Evolutionary conservation across 2,888 invertebrate genomes (phyloP).

Genomic region (Trissoscelio sp.): DNA sequence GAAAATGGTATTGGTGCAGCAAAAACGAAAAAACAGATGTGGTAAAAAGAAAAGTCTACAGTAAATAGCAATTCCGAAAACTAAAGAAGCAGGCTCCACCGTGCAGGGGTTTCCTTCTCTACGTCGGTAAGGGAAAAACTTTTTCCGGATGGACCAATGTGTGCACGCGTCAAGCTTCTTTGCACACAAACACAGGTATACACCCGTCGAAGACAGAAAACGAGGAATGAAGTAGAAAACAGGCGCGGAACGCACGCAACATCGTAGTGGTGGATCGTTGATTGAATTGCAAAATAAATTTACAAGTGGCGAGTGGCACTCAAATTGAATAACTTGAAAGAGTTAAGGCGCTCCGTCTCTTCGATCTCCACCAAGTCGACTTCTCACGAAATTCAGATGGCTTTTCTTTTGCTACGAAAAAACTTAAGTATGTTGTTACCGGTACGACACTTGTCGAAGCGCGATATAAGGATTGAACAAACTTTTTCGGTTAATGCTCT

Average conservation of each 20-base stretch:
- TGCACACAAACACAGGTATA: not conserved
- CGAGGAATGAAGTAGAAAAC: slow-evolving; percentile 41
- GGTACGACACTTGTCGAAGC: slow-evolving; percentile 47
- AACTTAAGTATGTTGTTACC: slow-evolving; percentile 54
- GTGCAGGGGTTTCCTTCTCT: slow-evolving; percentile 64
- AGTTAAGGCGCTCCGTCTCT: slow-evolving; percentile 72
- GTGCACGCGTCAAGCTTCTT: slow-evolving; percentile 34
- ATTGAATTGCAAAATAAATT: slow-evolving; percentile 77
- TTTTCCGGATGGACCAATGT: slow-evolving; percentile 61
- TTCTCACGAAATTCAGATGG: slow-evolving; percentile 48
- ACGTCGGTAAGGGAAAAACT: slow-evolving; percentile 63
- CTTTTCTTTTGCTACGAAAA: slow-evolving; percentile 45
- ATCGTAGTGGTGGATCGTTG: slow-evolving; percentile 62
- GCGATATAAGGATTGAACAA: slow-evolving; percentile 44
- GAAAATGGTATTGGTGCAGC: slow-evolving; percentile 32
- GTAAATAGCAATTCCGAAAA: slow-evolving; percentile 72
- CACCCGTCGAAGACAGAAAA: slow-evolving; percentile 36
- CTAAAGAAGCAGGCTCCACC: slow-evolving; percentile 44
- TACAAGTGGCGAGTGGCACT: slow-evolving; percentile 73
- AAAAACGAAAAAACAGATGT: not conserved
- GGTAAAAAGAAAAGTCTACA: slow-evolving; percentile 66
- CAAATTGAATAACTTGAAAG: slow-evolving; percentile 76
- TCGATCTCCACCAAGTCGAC: slow-evolving; percentile 42
- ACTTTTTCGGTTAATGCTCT: slow-evolving; percentile 32
- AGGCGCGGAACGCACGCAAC: slow-evolving; percentile 49